Evolutionary conservation across 37 sponge, comb jelly and placozoan genomes (phyloP), one percentile per base, ranked within the genome.

Genomic region (Lycopodina hypogea): DNA sequence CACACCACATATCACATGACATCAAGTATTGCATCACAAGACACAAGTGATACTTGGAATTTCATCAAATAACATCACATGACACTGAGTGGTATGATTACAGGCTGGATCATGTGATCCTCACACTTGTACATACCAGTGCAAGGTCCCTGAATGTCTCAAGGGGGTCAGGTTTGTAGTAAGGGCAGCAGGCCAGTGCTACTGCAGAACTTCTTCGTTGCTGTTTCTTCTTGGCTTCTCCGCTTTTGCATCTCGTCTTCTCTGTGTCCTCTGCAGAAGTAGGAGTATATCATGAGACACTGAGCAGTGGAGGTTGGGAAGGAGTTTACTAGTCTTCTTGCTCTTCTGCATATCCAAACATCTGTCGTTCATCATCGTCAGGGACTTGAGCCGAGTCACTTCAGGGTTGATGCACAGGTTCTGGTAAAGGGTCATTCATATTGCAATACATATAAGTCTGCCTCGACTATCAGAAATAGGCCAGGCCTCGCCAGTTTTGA

Each of bases 341-440:
- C 75, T 87, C 62, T 77, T 88, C 62, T 87, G 90, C 64, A 99
- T 86, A 50, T 99, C 97, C 0, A 94, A 79, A 64, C 99, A 99
- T 2, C 93, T 67, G 32, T 99, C 99, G 52, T 99, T 99, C 45
- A 99, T 96, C 36, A 94, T 80, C 19, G 88, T 65, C 55, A 86
- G 67, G 17, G 86, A 87, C 38, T 72, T 83, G 50, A 99, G 77
- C 23, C 74, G 71, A 4, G 69, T 81, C 14, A 99, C 99, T 30
- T 82, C 65, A 21, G 88, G 90, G 84, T 98, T 93, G 51, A 95
- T 93, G 56, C 99, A 98, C 55, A 93, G 71, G 71, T 83, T 96
- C 84, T 85, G 56, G 4, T n/a, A 71, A 45, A 45, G 48, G 8
- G 48, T 45, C 48, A 45, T 9, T 45, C 48, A 45, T 9, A 45